Evolutionary conservation across 2,113 vertebrate genomes (phyloP).

Genomic region (Limnothrissa miodon): DNA sequence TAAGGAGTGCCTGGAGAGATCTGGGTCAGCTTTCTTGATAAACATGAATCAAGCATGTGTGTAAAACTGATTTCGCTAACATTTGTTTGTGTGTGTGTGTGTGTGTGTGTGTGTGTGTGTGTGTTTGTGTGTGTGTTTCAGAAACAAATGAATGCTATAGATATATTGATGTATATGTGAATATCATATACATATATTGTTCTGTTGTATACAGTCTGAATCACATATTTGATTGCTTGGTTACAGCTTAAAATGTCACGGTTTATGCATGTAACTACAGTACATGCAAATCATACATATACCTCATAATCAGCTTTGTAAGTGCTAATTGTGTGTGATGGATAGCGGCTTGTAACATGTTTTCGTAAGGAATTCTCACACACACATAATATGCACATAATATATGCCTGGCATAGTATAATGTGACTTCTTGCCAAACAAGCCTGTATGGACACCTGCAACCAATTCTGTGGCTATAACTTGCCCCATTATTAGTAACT

Average conservation of each 20-base stretch:
- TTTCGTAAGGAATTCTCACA: not conserved
- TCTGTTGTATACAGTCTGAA: not conserved
- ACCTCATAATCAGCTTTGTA: not conserved
- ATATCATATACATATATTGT: not conserved
- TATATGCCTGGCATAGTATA: not conserved
- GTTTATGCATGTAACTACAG: not conserved
- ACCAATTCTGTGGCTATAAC: not conserved
- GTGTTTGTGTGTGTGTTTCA: too few relatives aligned
- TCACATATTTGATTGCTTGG: not conserved
- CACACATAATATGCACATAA: not conserved
- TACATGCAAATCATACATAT: not conserved
- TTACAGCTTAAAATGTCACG: not conserved
- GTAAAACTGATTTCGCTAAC: too few relatives aligned
- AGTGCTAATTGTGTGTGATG: not conserved
- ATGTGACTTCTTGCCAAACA: not conserved
- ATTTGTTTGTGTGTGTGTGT: too few relatives aligned
- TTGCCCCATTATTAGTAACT: conserved; percentile 4
- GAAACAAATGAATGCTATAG: too few relatives aligned
- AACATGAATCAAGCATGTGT: too few relatives aligned
- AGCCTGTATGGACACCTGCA: conserved; percentile 11
- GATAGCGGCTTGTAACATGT: not conserved
- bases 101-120: too few relatives aligned
- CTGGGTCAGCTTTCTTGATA: not conserved
- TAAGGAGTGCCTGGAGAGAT: not conserved
- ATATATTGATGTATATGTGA: too few relatives aligned